A percentile compares a stretch with the other conserved stretches of the same genome.
These are phyloP conservation scores for Philhelius pedissequus DNA, from an alignment of 2,888 invertebrate genomes.

Conservation along the genomic window DNA sequence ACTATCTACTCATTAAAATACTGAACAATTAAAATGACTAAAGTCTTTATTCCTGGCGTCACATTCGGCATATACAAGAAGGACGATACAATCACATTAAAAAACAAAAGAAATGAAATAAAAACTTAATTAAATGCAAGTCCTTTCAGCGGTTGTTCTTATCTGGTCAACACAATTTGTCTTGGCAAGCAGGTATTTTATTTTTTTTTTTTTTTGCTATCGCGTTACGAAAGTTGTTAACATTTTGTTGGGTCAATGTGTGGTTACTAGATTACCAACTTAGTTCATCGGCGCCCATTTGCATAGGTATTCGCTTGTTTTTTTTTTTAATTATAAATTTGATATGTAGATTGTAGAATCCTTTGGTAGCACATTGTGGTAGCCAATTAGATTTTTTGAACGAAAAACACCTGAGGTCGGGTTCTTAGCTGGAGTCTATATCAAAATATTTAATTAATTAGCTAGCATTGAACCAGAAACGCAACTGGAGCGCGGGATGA, in stretches of 20 bases:
- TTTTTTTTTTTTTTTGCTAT: conserved; percentile 2
- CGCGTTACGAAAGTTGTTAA: conserved; percentile 42
- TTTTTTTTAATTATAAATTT: not conserved
- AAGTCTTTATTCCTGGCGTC: conserved; percentile 2
- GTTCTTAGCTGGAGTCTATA: not conserved
- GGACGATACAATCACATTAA: not conserved
- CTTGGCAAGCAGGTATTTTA: conserved; percentile 7
- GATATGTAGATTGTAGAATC: not conserved
- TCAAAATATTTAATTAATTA: conserved; percentile 62
- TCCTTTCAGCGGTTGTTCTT: conserved; percentile 16
- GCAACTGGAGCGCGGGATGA: conserved; percentile 53
- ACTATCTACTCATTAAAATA: conserved; percentile 52
- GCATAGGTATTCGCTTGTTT: conserved; percentile 56
- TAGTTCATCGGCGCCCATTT: conserved; percentile 45
- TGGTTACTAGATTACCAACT: not conserved
- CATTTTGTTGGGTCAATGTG: conserved; percentile 25
- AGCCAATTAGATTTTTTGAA: conserved; percentile 50
- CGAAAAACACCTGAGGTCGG: conserved; percentile 47
- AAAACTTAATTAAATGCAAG: conserved; percentile 49
- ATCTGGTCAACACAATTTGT: conserved; percentile 52
- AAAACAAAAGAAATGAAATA: not conserved
- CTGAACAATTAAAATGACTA: conserved; percentile 58
- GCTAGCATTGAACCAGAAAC: conserved; percentile 53
- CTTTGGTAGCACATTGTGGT: not conserved
- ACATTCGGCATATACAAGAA: conserved; percentile 2